These are phyloP conservation scores for Eristalis arbustorum DNA, from an alignment of 2,888 invertebrate species.

Conservation along the genomic window DNA sequence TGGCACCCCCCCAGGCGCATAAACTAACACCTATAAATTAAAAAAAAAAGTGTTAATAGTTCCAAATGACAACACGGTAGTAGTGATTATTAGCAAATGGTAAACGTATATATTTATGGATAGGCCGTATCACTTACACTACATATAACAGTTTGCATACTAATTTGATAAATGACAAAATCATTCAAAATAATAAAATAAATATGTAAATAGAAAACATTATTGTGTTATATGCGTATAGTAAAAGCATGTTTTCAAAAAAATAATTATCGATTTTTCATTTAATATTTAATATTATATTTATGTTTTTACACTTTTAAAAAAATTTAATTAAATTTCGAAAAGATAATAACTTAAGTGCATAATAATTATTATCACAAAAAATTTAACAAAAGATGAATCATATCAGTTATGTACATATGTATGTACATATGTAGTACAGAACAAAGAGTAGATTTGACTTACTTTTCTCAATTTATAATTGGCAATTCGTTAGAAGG, in stretches of 20 bases:
- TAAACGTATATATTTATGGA: not conserved
- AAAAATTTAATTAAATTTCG: slow-evolving; percentile 15
- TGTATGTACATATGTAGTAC: not conserved
- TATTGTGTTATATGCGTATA: slow-evolving; percentile 16
- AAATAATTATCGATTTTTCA: slow-evolving; percentile 71
- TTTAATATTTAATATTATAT: slow-evolving; percentile 75
- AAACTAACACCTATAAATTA: slow-evolving; percentile 71
- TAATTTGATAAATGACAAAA: no score
- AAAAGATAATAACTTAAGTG: slow-evolving; percentile 51
- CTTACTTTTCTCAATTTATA: slow-evolving; percentile 51
- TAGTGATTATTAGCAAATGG: not conserved
- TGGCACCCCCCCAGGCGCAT: slow-evolving; percentile 74
- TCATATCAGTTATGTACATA: slow-evolving; percentile 11
- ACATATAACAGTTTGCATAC: no score
- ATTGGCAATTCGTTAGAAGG: slow-evolving; percentile 23
- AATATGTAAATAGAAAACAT: not conserved
- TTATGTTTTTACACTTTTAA: slow-evolving; percentile 14
- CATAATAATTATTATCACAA: slow-evolving; percentile 54
- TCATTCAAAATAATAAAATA: no score
- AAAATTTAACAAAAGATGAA: slow-evolving; percentile 52
- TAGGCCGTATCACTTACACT: no score
- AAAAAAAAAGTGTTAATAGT: not conserved
- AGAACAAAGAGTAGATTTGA: slow-evolving; percentile 13
- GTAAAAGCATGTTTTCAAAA: slow-evolving; percentile 9
- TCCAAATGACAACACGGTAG: not conserved